These are phyloP conservation scores for Erythrolamprus reginae DNA, from an alignment of 2,113 vertebrate species.

Conservation along the genomic window DNA sequence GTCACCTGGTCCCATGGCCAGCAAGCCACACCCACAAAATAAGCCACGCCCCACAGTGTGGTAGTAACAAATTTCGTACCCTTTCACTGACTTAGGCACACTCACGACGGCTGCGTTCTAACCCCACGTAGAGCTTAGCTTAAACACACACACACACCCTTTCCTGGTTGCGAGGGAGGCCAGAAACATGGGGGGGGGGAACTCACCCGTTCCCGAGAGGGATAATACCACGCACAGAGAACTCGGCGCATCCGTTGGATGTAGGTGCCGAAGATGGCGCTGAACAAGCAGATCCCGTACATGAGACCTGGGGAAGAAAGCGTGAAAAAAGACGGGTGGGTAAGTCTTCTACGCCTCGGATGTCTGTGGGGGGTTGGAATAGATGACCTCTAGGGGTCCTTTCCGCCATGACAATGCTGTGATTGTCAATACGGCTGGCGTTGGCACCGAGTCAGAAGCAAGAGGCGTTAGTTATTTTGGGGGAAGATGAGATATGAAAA, in stretches of 20 bases:
- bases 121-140: too few species aligned
- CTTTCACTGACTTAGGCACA: too few species aligned
- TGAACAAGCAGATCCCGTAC: slow-evolving; percentile 71
- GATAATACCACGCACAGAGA: slow-evolving; percentile 77
- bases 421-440: neutral
- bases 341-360: fast-evolving
- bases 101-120: too few species aligned
- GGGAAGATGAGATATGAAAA: too few species aligned
- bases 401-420: neutral
- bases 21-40: too few species aligned
- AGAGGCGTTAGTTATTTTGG: too few species aligned
- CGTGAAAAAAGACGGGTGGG: neutral
- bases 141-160: neutral
- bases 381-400: neutral
- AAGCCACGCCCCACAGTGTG: too few species aligned
- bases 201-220: slow-evolving; percentile 75
- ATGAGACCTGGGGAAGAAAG: slow-evolving; percentile 70
- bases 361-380: neutral
- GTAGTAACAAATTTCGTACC: too few species aligned
- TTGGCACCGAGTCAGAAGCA: neutral
- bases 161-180: neutral
- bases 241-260: slow-evolving; percentile 69
- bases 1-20: too few species aligned
- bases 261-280: slow-evolving; percentile 66
- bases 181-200: fast-evolving